phyloP scores from a whole-genome alignment of 2,113 vertebrate species.

The Pangasianodon hypophthalmus region DNA sequence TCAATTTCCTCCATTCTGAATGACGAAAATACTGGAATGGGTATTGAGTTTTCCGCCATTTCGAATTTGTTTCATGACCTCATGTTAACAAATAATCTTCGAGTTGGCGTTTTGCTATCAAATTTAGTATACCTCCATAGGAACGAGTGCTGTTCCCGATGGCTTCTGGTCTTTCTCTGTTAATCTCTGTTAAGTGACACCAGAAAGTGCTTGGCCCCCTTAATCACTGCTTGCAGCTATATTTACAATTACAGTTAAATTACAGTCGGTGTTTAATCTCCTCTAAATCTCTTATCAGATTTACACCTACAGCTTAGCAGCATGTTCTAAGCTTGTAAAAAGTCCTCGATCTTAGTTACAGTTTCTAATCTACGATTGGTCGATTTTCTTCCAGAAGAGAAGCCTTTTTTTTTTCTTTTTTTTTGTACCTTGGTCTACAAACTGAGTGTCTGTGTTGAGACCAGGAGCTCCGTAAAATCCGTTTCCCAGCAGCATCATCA shows the following conservation, averaged over 20 bases:
- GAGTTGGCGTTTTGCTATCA: no score
- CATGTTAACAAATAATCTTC: no score
- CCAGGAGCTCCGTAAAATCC: constrained; percentile 68
- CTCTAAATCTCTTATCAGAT: background rate
- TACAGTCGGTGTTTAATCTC: background rate
- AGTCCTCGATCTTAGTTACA: background rate
- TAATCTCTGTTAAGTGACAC: background rate
- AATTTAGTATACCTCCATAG: no score
- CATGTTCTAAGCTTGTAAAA: background rate
- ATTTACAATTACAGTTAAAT: background rate
- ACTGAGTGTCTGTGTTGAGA: constrained; percentile 59
- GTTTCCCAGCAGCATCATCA: constrained; percentile 79
- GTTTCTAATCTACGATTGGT: background rate
- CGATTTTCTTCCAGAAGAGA: background rate
- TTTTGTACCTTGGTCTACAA: constrained; percentile 78
- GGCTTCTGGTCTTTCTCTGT: no score
- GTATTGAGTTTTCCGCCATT: no score
- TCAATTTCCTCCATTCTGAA: no score
- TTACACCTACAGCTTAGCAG: background rate
- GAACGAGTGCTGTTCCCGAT: no score
- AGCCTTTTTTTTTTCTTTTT: background rate
- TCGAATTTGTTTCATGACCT: no score
- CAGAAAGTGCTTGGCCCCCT: background rate
- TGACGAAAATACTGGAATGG: no score
- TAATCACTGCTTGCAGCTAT: background rate